Evolutionary conservation across 2,797 vertebrate genomes (phyloP).

Genomic region (Tympanoctomys barrerae): DNA sequence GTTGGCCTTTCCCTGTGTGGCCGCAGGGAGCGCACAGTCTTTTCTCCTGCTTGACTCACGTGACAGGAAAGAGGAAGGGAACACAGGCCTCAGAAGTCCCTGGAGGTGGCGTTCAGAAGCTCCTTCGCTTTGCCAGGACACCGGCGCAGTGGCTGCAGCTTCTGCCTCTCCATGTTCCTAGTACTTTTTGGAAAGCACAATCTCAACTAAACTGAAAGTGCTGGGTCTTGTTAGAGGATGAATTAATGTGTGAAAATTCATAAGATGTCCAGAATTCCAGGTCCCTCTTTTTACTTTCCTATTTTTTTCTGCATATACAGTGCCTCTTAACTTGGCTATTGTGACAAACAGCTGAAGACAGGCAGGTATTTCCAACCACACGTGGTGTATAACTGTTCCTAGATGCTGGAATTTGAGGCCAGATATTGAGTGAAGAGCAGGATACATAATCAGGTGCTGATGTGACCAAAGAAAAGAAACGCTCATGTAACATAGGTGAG

Average conservation of each 20-base stretch:
- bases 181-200: background rate
- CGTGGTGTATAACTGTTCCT: background rate
- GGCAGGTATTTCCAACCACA: background rate
- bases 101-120: background rate
- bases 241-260: background rate
- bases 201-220: background rate
- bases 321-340: background rate
- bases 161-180: background rate
- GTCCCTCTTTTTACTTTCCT: background rate
- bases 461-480: background rate
- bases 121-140: background rate
- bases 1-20: background rate
- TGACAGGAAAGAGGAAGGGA: background rate
- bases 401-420: background rate
- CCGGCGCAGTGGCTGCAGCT: background rate
- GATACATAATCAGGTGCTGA: background rate
- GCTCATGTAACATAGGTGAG: background rate
- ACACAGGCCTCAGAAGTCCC: background rate
- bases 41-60: background rate
- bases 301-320: background rate
- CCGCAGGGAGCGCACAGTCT: background rate
- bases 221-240: background rate
- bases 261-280: background rate
- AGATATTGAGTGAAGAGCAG: background rate
- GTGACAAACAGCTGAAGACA: background rate